Conservation (phyloP, 1,140 invertebrate species). For the Leptonema lineaticorne region DNA sequence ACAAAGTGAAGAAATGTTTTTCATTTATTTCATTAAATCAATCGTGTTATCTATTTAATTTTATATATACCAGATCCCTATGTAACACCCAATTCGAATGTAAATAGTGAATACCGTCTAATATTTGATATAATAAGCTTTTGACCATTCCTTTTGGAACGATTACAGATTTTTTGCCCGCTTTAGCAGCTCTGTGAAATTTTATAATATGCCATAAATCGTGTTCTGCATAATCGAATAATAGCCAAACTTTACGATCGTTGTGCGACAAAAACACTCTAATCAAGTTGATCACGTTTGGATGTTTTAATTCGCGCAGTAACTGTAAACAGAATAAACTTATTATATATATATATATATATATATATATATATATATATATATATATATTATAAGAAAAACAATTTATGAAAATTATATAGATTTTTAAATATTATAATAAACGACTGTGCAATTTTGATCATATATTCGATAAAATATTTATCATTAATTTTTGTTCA, state of each 20-base stretch:
- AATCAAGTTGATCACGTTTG: constrained; percentile 97
- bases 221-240: constrained; percentile 99
- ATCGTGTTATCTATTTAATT: not conserved
- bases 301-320: constrained; percentile 95
- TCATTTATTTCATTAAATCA: too few species aligned
- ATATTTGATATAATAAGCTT: constrained; percentile 96
- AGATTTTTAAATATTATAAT: too few species aligned
- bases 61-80: constrained; percentile 80
- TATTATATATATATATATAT: not conserved
- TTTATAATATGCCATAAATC: constrained; percentile 99
- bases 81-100: constrained; percentile 99
- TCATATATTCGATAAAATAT: too few species aligned
- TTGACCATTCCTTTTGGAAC: constrained; percentile 98
- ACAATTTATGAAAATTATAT: too few species aligned
- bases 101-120: constrained; percentile 99
- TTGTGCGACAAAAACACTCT: constrained; percentile 96
- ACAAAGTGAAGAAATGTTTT: constrained; percentile 41
- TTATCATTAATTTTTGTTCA: too few species aligned
- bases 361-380: too few species aligned
- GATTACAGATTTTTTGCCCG: constrained; percentile 95
- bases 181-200: constrained; percentile 97
- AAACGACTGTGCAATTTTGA: too few species aligned
- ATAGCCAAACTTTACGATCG: constrained; percentile 96
- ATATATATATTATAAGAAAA: too few species aligned
- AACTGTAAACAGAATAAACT: constrained; percentile 64